These are phyloP conservation scores for Drosophila insularis DNA, from an alignment of 1,140 invertebrate species.

Conservation along the genomic window DNA sequence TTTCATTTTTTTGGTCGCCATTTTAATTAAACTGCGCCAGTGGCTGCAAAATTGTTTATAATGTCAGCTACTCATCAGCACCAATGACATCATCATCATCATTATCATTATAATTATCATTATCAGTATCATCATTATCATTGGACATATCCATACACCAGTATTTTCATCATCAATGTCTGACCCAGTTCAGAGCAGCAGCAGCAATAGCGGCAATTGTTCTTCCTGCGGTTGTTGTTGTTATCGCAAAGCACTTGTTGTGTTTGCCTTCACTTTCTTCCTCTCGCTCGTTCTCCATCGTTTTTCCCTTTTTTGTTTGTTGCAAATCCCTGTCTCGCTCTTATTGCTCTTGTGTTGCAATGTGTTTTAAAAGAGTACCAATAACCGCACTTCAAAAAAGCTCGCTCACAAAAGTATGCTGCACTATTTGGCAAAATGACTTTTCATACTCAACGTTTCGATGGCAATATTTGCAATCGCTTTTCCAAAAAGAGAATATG, in stretches of 20 bases:
- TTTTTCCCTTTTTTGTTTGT: not conserved
- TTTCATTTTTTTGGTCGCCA: slow-evolving; percentile 43
- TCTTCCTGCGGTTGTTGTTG: slow-evolving; percentile 35
- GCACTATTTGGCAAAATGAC: slow-evolving; percentile 70
- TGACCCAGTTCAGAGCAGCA: slow-evolving; percentile 49
- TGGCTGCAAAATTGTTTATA: slow-evolving; percentile 61
- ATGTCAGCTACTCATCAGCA: slow-evolving; percentile 46
- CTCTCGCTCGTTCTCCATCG: not conserved
- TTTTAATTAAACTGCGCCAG: slow-evolving; percentile 70
- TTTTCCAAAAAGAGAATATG: slow-evolving; percentile 2
- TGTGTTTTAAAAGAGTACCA: slow-evolving; percentile 55
- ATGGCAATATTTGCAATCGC: slow-evolving; percentile 65
- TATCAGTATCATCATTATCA: slow-evolving; percentile 13
- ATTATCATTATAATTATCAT: slow-evolving; percentile 8
- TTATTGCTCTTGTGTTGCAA: slow-evolving; percentile 6
- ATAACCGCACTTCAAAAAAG: slow-evolving; percentile 68
- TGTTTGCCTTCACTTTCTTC: slow-evolving; percentile 40
- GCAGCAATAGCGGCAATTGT: not conserved
- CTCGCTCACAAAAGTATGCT: slow-evolving; percentile 70
- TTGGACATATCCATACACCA: slow-evolving; percentile 21
- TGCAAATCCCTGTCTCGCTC: slow-evolving; percentile 3
- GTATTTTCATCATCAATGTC: slow-evolving; percentile 41
- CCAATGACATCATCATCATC: slow-evolving; percentile 10
- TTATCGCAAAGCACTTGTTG: slow-evolving; percentile 72
- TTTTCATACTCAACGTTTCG: slow-evolving; percentile 57